Percentiles rank a stretch among this genome's conserved stretches.
Evolutionary conservation across 2,113 vertebrate species (phyloP).

Genomic region (Ageneiosus marmoratus): DNA sequence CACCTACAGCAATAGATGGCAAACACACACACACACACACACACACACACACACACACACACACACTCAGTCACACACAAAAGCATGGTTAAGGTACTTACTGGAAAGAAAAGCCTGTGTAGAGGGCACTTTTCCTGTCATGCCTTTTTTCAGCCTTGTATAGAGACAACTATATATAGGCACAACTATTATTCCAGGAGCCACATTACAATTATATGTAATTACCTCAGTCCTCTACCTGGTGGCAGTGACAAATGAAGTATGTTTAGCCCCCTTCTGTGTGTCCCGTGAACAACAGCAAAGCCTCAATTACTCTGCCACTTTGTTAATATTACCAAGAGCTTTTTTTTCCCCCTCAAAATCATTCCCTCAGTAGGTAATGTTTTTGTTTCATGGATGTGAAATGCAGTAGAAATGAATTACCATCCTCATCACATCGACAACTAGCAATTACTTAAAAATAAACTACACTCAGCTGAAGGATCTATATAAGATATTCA

Average conservation of each 20-base stretch:
- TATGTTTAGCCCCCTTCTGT: slow-evolving; percentile 33
- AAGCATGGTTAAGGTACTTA: slow-evolving; percentile 2
- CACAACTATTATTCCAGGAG: slow-evolving; percentile 44
- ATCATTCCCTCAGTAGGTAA: not conserved
- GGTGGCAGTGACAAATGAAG: slow-evolving; percentile 57
- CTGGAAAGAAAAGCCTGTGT: not conserved
- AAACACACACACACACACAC: slow-evolving; percentile 10
- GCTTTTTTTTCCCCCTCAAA: not conserved
- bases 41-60: slow-evolving; percentile 24
- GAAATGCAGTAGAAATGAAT: not conserved
- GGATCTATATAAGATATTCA: not conserved
- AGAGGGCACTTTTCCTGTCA: slow-evolving; percentile 44
- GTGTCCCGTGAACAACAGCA: slow-evolving; percentile 36
- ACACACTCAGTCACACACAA: slow-evolving; percentile 3
- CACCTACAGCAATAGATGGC: not conserved
- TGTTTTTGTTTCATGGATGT: not conserved
- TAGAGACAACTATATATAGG: slow-evolving; percentile 36
- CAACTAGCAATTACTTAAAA: not conserved
- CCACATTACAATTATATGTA: slow-evolving; percentile 55
- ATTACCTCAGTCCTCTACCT: slow-evolving; percentile 55
- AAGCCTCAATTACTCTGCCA: slow-evolving; percentile 43
- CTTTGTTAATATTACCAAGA: slow-evolving; percentile 11
- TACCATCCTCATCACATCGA: not conserved
- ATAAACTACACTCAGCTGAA: no score
- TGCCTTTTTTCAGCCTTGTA: slow-evolving; percentile 21